Conservation (phyloP, 1,140 invertebrate species). For the Caenorhabditis tropicalis region DNA sequence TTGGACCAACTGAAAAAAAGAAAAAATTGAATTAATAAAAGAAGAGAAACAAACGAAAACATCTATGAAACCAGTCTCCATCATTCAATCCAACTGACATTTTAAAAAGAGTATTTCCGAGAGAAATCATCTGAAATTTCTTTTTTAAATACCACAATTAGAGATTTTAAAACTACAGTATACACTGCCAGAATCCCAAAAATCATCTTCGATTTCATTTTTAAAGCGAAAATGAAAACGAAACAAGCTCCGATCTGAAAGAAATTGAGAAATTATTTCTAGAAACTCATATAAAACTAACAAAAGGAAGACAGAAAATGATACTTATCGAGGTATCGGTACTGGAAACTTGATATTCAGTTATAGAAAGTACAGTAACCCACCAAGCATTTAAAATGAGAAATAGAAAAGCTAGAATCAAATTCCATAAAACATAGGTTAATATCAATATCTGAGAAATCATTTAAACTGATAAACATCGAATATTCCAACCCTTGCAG, state of each 20-base stretch:
- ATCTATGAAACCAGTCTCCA: neutral
- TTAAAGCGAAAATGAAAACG: neutral
- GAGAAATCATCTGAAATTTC: neutral
- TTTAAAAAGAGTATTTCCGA: neutral
- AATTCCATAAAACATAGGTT: constrained; percentile 16
- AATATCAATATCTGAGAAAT: neutral
- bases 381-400: neutral
- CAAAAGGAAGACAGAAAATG: neutral
- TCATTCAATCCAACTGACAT: neutral
- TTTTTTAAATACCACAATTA: neutral
- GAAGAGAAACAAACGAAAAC: neutral
- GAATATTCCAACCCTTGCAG: neutral
- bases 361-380: neutral
- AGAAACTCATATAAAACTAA: neutral
- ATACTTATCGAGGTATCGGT: neutral
- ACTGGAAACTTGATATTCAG: neutral
- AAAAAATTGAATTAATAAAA: neutral
- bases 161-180: neutral
- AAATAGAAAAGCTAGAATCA: neutral
- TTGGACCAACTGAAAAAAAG: neutral
- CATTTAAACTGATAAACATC: no score
- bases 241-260: neutral
- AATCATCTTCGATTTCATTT: constrained; percentile 1
- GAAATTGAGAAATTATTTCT: neutral
- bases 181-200: neutral